These are phyloP conservation scores for Bufotes viridis DNA, from an alignment of 2,797 vertebrate genomes.

Conservation along the genomic window DNA sequence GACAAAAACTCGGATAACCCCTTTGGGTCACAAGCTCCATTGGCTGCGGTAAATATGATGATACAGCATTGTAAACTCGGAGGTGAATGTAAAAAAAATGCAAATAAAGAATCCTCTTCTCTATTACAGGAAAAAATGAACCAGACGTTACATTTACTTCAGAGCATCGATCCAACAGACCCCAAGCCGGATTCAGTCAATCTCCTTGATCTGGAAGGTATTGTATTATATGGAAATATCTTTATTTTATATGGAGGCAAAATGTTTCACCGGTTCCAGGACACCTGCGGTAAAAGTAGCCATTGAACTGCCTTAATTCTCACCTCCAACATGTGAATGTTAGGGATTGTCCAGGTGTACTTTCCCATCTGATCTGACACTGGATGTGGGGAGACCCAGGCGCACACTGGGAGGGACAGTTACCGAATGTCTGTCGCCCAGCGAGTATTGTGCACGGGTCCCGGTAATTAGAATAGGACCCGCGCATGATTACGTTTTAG, in stretches of 20 bases:
- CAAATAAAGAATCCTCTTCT: neutral
- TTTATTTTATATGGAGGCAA: neutral
- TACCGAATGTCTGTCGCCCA: too few species aligned
- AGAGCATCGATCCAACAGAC: slow-evolving; percentile 92
- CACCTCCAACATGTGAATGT: too few species aligned
- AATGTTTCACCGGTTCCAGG: neutral
- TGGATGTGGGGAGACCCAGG: too few species aligned
- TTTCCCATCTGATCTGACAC: too few species aligned
- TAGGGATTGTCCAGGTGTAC: too few species aligned
- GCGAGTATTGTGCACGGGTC: too few species aligned
- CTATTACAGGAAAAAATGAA: slow-evolving; percentile 90
- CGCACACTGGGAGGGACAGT: too few species aligned
- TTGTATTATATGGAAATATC: neutral
- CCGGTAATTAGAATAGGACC: too few species aligned
- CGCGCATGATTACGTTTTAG: too few species aligned
- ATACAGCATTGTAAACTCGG: neutral
- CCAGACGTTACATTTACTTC: slow-evolving; percentile 85
- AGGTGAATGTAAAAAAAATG: too few species aligned
- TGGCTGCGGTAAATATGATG: neutral
- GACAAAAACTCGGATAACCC: too few species aligned
- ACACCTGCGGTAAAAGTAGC: neutral
- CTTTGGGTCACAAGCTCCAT: too few species aligned
- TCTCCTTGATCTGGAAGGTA: slow-evolving; percentile 93
- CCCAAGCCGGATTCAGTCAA: slow-evolving; percentile 83
- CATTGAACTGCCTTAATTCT: neutral